phyloP scores from a whole-genome alignment of 2,113 vertebrate species.

The Corythoichthys haematopterus region DNA sequence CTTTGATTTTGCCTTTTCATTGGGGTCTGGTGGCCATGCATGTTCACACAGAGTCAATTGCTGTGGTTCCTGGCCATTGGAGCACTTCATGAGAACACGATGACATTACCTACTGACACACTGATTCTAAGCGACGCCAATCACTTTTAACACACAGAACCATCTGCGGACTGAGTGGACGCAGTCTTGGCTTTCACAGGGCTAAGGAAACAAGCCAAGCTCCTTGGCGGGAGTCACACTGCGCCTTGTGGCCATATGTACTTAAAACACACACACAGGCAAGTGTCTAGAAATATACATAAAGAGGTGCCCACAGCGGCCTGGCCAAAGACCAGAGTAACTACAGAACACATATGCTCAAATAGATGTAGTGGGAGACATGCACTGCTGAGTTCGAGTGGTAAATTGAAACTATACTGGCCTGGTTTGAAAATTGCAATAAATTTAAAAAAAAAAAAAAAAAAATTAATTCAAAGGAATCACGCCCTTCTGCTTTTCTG shows the following conservation, averaged over 20 bases:
- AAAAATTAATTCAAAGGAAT: not conserved
- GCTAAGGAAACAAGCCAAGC: conserved; percentile 5
- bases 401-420: conserved; percentile 11
- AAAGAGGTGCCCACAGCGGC: conserved; percentile 1
- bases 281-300: conserved; percentile 14
- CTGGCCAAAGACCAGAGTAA: conserved; percentile 4
- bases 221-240: conserved; percentile 1
- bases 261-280: conserved; percentile 5
- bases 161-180: conserved; percentile 24
- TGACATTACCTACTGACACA: conserved; percentile 40
- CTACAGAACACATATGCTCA: conserved; percentile 2
- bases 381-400: conserved; percentile 5
- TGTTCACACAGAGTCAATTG: conserved; percentile 16
- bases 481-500: conserved; percentile 2
- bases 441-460: conserved; percentile 1
- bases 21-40: conserved; percentile 2
- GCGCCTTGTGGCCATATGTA: conserved; percentile 8
- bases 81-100: conserved; percentile 50
- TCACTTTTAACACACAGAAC: conserved; percentile 35
- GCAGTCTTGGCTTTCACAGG: not conserved
- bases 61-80: conserved; percentile 40
- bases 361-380: conserved; percentile 1
- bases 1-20: not conserved
- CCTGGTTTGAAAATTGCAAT: not conserved
- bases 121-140: conserved; percentile 41